Percentiles rank a stretch among this genome's conserved stretches.
Evolutionary conservation across 2,888 invertebrate genomes (phyloP).

Genomic region (Zygogramma bicolorata): DNA sequence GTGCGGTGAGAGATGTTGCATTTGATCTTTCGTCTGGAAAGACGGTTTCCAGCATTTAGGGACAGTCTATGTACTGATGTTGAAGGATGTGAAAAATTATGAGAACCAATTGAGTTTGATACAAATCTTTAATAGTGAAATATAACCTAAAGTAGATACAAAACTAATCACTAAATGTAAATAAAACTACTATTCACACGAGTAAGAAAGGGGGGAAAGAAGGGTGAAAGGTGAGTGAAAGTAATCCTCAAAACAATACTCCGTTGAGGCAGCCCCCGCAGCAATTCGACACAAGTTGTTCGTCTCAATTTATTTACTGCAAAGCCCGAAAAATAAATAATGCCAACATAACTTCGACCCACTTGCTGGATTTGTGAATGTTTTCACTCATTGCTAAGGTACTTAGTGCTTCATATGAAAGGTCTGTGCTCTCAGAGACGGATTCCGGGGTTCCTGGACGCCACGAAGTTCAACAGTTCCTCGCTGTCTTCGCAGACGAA

Average conservation of each 20-base stretch:
- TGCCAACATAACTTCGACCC: background rate
- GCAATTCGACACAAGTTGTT: no score
- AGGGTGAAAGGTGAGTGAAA: conserved; percentile 17
- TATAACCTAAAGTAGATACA: conserved; percentile 61
- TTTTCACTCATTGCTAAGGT: conserved; percentile 31
- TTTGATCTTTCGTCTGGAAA: no score
- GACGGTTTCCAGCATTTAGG: no score
- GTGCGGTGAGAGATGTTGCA: no score
- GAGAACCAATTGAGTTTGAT: conserved; percentile 31
- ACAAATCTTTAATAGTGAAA: conserved; percentile 58
- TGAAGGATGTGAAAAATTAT: background rate
- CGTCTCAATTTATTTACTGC: no score
- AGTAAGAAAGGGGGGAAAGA: conserved; percentile 37
- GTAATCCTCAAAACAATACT: background rate
- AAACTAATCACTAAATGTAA: conserved; percentile 49
- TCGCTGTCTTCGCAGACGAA: conserved; percentile 94
- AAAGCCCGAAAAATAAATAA: background rate
- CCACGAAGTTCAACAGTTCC: conserved; percentile 89
- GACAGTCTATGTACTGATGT: no score
- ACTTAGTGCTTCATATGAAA: conserved; percentile 25
- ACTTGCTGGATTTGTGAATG: background rate
- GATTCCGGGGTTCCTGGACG: conserved; percentile 87
- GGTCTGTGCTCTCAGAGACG: conserved; percentile 73
- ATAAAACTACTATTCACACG: conserved; percentile 56
- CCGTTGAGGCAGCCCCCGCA: background rate